Base-by-base conservation (phyloP, 2,888 invertebrate species). In the Villa cingulata region DNA sequence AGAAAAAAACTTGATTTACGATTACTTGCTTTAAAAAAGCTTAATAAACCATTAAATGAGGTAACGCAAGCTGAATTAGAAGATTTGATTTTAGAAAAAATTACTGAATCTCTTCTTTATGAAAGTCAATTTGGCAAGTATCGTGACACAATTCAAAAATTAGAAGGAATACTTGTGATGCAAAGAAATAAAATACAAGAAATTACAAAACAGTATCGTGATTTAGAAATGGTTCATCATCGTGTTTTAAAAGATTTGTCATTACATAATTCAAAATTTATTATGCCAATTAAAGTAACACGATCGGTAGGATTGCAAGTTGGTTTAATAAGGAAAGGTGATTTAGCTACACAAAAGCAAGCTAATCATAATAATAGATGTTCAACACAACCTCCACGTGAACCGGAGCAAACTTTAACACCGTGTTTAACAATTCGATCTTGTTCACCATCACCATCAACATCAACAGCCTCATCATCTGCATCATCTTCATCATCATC, bases 221-320 rank as follows among this genome's bases (percentile, higher is more conserved):
- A 88, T 62, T 73, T 88, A 37, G 81, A 84, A 62, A 79, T 83
- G 55, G 86, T 87, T 7, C 74, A 87, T 56, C 80, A 76, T 60
- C 80, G 83, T 34, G 74, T 85, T 27, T 72, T 80, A 45, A 77
- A 77, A 53, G 86, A 86, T 61, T 73, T 80, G 39, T 75, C 77
- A 59, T 70, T 72, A 15, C 70, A 72, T 48, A 69, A 72, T 29
- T 72, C 74, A 10, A 73, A 74, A 53, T 74, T 74, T n/a, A 71
- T 81, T 43, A 72, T 77, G 48, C 86, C 88, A 0, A 75, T 87
- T 15, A 84, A 84, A 64, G 85, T 89, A 43, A 88, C 86, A 2
- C 73, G 90, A 45, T 87, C 88, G 4, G 90, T 90, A 0, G 89
- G 88, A 2, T 74, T 90, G 56, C 89, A 90, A 72, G 87, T 88